Evolutionary conservation across 2,888 invertebrate genomes (phyloP), one percentile per base, ranked within the genome.

Genomic region (Atherix ibis): DNA sequence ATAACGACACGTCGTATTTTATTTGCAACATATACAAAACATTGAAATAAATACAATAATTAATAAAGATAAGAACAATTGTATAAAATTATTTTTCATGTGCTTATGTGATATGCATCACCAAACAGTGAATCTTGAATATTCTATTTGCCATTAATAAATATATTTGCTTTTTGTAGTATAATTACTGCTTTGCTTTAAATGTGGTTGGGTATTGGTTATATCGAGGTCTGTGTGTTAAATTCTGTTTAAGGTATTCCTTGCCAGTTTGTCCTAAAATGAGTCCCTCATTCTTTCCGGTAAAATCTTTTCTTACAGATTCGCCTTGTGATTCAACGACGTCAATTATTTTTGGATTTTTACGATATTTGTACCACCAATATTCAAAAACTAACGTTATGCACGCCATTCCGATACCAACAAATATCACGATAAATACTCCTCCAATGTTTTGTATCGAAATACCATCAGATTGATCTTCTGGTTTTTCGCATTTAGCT

Each of bases 371-470:
- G 49, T 87, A 88, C 78, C 85, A 89, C 81, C 85, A 88, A 57
- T 92, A 95, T 56, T 97, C 97, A 40, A 91, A 81, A 0, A 81
- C 82, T 25, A 97, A 65, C 0, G 92, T 94, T 31, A 91, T 62
- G 48, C 89, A 87, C 2, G 92, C 91, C 53, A 92, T 67, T 0
- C 82, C 85, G 19, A 94, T 91, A 0, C 94, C 94, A 46, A 92
- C 89, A 51, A 94, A 87, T 42, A 97, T 94, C 0, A 97, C 92
- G 34, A 97, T 89, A 56, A 97, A 97, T 0, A 97, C 95, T 1
- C 95, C 95, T 30, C 92, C 95, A 45, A 97, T 97, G 56, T 97
- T 97, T 52, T 91, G 81, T 40, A 97, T 94, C 39, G 91, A 92
- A 52, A 97, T 97, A 31, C 97, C 97, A 53, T 94, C 95, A 3